Conservation (phyloP, 2,888 invertebrate genomes). For the Eilema griseolum region DNA sequence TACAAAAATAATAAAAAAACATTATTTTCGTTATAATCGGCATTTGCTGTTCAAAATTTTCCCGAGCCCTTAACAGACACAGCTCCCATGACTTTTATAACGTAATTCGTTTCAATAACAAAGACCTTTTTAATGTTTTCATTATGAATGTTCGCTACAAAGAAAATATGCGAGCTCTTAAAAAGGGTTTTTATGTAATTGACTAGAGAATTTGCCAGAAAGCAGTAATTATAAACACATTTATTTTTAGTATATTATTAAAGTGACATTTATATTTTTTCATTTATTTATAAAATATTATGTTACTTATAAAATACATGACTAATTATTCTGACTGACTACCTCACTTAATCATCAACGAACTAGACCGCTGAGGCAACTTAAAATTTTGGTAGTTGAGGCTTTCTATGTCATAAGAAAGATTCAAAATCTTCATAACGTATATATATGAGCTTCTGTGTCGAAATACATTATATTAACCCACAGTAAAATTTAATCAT, state of each 20-base stretch:
- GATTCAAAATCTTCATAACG: too few relatives aligned
- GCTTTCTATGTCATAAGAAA: not conserved
- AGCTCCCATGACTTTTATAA: slow-evolving; percentile 24
- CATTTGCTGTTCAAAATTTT: slow-evolving; percentile 5
- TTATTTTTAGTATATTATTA: slow-evolving; percentile 35
- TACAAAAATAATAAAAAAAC: not conserved
- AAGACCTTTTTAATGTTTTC: slow-evolving; percentile 33
- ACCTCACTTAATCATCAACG: too few relatives aligned
- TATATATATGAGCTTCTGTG: too few relatives aligned
- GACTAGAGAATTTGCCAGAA: slow-evolving; percentile 25
- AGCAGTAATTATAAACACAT: slow-evolving; percentile 43
- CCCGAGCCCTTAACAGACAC: slow-evolving; percentile 2
- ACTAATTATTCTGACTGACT: too few relatives aligned
- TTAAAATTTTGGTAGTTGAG: not conserved
- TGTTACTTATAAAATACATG: too few relatives aligned
- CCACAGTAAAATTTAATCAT: not conserved
- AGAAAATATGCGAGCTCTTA: slow-evolving; percentile 22
- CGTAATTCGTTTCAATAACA: slow-evolving; percentile 40
- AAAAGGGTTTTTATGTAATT: slow-evolving; percentile 42
- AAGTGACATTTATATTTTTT: slow-evolving; percentile 13
- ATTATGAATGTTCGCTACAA: slow-evolving; percentile 20
- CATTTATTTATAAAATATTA: not conserved
- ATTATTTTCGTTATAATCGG: not conserved
- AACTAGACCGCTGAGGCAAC: too few relatives aligned
- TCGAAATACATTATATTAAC: too few relatives aligned